Evolutionary conservation across 2,113 vertebrate species (phyloP).

Genomic region (Prietella phreatophila): DNA sequence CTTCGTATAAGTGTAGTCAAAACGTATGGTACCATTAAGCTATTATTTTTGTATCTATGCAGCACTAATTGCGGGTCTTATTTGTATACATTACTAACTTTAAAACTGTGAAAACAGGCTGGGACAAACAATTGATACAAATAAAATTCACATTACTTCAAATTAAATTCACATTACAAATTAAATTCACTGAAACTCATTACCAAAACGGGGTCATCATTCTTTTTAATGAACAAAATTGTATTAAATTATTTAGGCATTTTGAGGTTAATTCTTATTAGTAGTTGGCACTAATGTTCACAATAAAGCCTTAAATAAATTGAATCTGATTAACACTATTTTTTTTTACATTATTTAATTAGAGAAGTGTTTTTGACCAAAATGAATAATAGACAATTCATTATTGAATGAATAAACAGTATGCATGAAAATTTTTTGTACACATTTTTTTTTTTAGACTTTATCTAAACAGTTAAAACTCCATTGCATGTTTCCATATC

Average conservation of each 20-base stretch:
- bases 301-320: neutral
- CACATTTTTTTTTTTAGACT: neutral
- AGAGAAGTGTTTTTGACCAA: neutral
- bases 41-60: neutral
- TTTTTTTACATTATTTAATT: neutral
- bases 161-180: neutral
- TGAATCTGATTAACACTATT: neutral
- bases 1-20: neutral
- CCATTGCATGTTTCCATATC: neutral
- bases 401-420: neutral
- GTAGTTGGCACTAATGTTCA: neutral
- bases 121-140: neutral
- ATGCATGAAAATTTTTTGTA: neutral
- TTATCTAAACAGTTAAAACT: neutral
- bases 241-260: neutral
- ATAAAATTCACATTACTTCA: neutral
- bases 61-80: neutral
- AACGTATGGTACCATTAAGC: neutral
- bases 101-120: neutral
- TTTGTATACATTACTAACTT: neutral
- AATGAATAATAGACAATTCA: neutral
- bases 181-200: neutral
- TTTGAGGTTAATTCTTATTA: neutral
- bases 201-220: neutral
- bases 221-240: too few relatives aligned